phyloP scores from a whole-genome alignment of 53 echinoderm and acorn worm genomes.

The Pentamera pediparva region DNA sequence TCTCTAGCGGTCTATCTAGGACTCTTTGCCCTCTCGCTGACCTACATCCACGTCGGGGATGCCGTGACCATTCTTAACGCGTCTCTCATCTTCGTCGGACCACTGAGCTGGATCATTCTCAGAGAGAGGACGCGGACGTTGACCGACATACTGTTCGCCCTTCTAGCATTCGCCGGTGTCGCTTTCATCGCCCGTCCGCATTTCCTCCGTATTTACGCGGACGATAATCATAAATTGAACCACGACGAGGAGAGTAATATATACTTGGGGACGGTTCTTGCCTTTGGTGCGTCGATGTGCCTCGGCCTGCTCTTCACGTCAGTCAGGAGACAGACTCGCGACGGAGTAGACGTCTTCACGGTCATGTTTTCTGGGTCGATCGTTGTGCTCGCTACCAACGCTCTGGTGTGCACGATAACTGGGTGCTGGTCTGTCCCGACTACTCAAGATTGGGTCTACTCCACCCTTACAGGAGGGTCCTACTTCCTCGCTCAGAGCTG shows the following conservation, averaged over 20 bases:
- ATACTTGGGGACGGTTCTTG: background rate
- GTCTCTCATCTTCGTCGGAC: background rate
- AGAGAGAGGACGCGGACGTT: background rate
- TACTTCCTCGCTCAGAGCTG: background rate
- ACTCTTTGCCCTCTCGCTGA: background rate
- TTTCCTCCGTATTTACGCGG: background rate
- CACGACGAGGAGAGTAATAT: background rate
- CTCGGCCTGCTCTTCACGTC: background rate
- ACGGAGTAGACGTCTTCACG: background rate
- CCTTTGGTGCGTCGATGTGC: background rate
- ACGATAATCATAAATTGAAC: background rate
- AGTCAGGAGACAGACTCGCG: background rate
- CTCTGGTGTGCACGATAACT: background rate
- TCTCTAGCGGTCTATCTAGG: background rate
- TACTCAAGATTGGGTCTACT: background rate
- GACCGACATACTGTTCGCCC: background rate
- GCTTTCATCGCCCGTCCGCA: slow-evolving; percentile 6
- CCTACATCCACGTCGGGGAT: background rate
- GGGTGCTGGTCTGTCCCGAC: background rate
- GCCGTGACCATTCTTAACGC: background rate
- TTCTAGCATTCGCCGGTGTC: background rate
- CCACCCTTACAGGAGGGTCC: background rate
- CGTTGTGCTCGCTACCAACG: background rate
- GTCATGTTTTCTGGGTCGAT: background rate
- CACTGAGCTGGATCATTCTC: background rate